phyloP scores from a whole-genome alignment of 2,888 invertebrate species.

The Pammene fasciana region DNA sequence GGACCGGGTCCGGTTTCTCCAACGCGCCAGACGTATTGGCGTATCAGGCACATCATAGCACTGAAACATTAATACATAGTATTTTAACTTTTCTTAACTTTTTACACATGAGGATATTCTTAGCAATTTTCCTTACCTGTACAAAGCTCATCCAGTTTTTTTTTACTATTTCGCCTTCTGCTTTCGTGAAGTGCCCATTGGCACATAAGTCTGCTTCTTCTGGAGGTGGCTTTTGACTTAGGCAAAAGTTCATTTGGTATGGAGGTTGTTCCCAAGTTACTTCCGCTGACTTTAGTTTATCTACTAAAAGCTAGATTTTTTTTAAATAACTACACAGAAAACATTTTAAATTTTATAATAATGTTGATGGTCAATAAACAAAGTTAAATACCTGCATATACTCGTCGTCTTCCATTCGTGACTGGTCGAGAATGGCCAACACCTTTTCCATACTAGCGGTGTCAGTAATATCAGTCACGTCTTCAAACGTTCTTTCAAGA shows the following conservation, averaged over 20 bases:
- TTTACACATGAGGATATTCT: not conserved
- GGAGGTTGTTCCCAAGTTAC: slow-evolving; percentile 44
- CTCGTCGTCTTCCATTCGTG: slow-evolving; percentile 29
- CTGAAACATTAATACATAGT: slow-evolving; percentile 34
- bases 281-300: slow-evolving; percentile 8
- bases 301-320: slow-evolving; percentile 28
- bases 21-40: slow-evolving; percentile 42
- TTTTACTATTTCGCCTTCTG: slow-evolving; percentile 37
- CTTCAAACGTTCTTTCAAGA: slow-evolving; percentile 23
- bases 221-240: slow-evolving; percentile 35
- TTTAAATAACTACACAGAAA: too few relatives aligned
- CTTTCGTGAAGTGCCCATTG: slow-evolving; percentile 34
- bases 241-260: slow-evolving; percentile 42
- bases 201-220: slow-evolving; percentile 17
- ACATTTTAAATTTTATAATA: too few relatives aligned
- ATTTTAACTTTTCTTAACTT: not conserved
- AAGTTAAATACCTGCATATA: slow-evolving; percentile 40
- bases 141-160: slow-evolving; percentile 44
- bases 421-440: slow-evolving; percentile 30
- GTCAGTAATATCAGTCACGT: slow-evolving; percentile 36
- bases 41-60: slow-evolving; percentile 41
- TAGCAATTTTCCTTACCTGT: slow-evolving; percentile 21
- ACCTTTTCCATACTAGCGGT: slow-evolving; percentile 35
- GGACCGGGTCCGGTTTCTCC: slow-evolving; percentile 35
- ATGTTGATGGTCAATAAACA: too few relatives aligned